A percentile compares a stretch with the other conserved stretches of the same genome.
Conservation (phyloP, 2,888 invertebrate species). For the Tachina lurida region DNA sequence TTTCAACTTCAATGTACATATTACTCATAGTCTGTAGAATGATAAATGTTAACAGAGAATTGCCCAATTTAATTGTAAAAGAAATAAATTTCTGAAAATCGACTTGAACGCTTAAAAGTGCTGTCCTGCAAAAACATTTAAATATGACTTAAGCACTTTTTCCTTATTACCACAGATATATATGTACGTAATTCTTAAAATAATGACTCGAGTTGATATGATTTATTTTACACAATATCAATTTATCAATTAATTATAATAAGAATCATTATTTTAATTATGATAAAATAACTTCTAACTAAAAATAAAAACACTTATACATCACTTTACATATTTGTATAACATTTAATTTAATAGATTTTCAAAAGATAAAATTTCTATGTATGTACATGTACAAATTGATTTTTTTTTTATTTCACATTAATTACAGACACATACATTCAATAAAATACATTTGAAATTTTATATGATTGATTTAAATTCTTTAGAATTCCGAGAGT, state of each 20-base stretch:
- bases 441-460: background rate
- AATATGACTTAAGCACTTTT: no score
- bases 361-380: conserved; percentile 16
- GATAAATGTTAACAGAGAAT: no score
- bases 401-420: conserved; percentile 13
- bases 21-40: no score
- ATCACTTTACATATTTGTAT: conserved; percentile 20
- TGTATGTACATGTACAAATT: conserved; percentile 35
- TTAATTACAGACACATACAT: conserved; percentile 14
- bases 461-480: conserved; percentile 14
- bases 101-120: no score
- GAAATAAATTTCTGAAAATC: no score
- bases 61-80: no score
- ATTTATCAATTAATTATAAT: conserved; percentile 7
- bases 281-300: conserved; percentile 31
- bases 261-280: conserved; percentile 19
- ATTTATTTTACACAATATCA: conserved; percentile 8
- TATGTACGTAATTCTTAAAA: conserved; percentile 7
- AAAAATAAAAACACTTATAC: conserved; percentile 51
- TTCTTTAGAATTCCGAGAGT: conserved; percentile 15
- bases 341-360: conserved; percentile 49
- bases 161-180: no score
- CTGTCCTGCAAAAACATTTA: no score
- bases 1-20: no score
- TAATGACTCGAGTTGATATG: conserved; percentile 56